Evolutionary conservation across 2,888 invertebrate species (phyloP).

Genomic region (Nymphalis polychloros): DNA sequence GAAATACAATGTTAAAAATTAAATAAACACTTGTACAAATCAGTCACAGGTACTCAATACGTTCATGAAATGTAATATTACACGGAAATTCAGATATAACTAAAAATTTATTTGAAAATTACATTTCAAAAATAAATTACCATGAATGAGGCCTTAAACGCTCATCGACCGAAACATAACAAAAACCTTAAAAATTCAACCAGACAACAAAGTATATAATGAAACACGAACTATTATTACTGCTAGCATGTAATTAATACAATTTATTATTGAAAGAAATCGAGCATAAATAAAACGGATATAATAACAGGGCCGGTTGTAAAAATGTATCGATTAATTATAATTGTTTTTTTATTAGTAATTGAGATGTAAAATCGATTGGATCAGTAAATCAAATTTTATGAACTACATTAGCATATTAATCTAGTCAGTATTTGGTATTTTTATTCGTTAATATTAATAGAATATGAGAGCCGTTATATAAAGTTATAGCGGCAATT

Average conservation of each 20-base stretch:
- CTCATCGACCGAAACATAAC: neutral
- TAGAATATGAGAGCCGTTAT: neutral
- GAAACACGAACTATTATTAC: constrained; percentile 2
- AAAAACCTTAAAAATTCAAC: neutral
- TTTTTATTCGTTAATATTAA: neutral
- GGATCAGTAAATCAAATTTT: constrained; percentile 15
- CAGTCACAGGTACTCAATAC: too few relatives aligned
- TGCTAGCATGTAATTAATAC: constrained; percentile 17
- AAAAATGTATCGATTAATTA: constrained; percentile 7
- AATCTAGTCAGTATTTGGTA: neutral
- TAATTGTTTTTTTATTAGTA: constrained; percentile 5
- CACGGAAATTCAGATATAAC: too few relatives aligned
- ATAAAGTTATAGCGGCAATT: too few relatives aligned
- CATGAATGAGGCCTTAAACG: neutral
- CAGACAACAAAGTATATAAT: neutral
- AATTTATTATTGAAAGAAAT: constrained; percentile 18
- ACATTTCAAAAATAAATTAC: too few relatives aligned
- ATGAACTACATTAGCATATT: constrained; percentile 18
- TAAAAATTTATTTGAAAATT: too few relatives aligned
- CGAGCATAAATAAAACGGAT: constrained; percentile 11
- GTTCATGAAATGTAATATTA: too few relatives aligned
- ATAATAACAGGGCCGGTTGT: constrained; percentile 9
- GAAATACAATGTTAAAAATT: too few relatives aligned
- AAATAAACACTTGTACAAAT: too few relatives aligned
- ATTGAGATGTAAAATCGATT: constrained; percentile 24